A percentile compares a stretch with the other conserved stretches of the same genome.
Conservation (phyloP, 2,113 vertebrate species). For the Phylloscopus trochiloides region DNA sequence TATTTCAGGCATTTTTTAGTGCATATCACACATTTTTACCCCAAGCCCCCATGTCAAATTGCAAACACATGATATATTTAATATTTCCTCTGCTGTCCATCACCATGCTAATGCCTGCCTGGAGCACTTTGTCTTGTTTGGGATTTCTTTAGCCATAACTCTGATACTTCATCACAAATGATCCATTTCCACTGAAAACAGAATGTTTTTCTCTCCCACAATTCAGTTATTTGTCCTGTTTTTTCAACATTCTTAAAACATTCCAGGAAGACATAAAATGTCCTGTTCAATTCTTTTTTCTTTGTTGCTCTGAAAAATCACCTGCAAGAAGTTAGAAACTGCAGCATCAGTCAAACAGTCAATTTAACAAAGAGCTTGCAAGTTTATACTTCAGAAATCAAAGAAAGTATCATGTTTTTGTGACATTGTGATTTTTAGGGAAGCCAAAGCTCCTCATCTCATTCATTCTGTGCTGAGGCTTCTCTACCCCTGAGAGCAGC, state of each 20-base stretch:
- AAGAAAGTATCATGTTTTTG: fast-evolving
- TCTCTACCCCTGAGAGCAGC: background rate
- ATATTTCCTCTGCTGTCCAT: background rate
- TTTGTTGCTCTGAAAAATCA: background rate
- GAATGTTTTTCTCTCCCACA: background rate
- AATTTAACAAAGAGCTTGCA: background rate
- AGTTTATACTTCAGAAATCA: background rate
- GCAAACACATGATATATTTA: background rate
- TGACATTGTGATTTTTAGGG: background rate
- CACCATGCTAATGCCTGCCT: background rate
- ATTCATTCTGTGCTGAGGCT: background rate
- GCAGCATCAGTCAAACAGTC: background rate
- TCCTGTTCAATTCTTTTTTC: background rate
- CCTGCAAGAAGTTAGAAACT: background rate
- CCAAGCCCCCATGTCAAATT: background rate
- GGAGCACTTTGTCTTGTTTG: background rate
- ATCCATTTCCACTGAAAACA: background rate
- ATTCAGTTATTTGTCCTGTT: background rate
- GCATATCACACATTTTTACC: background rate
- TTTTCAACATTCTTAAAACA: background rate
- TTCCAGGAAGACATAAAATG: background rate
- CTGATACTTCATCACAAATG: background rate
- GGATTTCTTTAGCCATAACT: background rate
- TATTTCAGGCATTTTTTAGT: background rate
- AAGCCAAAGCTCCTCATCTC: background rate